Evolutionary conservation across 2,113 vertebrate species (phyloP), one percentile per base, ranked within the genome.

Genomic region (Drymodes brunneopygia): DNA sequence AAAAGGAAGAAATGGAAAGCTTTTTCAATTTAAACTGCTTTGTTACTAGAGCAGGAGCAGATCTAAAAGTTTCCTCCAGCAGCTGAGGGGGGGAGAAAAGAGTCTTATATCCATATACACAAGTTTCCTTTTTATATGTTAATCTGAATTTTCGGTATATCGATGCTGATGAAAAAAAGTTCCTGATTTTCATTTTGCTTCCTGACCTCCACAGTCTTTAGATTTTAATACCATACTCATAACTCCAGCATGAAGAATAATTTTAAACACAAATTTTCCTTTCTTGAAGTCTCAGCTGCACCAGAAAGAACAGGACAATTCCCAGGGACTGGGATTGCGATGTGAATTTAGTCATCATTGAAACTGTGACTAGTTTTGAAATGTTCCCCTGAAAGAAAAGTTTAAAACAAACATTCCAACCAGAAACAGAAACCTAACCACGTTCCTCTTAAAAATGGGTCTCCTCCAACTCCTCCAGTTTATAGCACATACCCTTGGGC

Each of bases 401-500:
- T 84, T 95, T 95, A 61, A 86, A 81, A 33, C 80, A 88, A 94
- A 75, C 75, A 50, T 88, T 91, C 86, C 79, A 86, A 61, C 73
- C 61, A 67, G 80, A 94, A 95, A 90, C 92, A 96, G 95, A 93
- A 96, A 86, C 60, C 51, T 90, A 69, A 90, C 44, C 72, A 22
- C 3, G 53, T 74, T 92, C 31, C 95, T 91, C 90, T 94, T 94
- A 94, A 96, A 93, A 96, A 81, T 1, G 22, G 64, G 40, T 92
- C 95, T 95, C 77, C 87, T 92, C 75, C 70, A 92, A 61, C 81
- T 90, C 75, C 88, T 92, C 62, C 82, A 67, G 40, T 96, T 97
- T 96, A 96, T 96, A 95, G 95, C 90, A 90, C 40, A 70, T 93
- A 90, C 80, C 93, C 80, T 86, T 84, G 75, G 88, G 93, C 90